Evolutionary conservation across 2,888 invertebrate genomes (phyloP), one percentile per base, ranked within the genome.

Genomic region (Ophion ventricosus): DNA sequence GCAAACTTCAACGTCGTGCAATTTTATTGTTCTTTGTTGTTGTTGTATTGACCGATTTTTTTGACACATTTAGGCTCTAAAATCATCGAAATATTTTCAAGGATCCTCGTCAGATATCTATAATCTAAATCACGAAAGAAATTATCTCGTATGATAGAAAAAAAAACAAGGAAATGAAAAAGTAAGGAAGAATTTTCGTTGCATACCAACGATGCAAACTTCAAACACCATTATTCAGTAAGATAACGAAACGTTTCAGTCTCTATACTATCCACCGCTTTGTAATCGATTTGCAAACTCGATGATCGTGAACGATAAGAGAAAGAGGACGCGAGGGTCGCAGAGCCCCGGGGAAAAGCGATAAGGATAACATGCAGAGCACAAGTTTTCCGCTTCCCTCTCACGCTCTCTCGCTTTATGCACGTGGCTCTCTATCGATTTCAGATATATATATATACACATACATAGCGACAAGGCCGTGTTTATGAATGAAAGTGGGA

Each of bases 401-500:
- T 14, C 4, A 1, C 17, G 10, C 11, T 11, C 43, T 8, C 10
- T 49, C 14, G 49, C 14, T 14, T 49, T 14, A 17, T 49, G 49
- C 14, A 17, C 17, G 14, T 49, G 49, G 49, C 8, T 35, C 8
- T 64, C 74, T 61, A 74, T 64, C 54, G 69, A 35, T 64, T 66
- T 59, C 64, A 11, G 43, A 57, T 35, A n/a, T 56, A 63, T 20
- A 43, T 29, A 26, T 10, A 54, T 54, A 59, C 20, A 25, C 10
- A 23, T 63, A 17, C 17, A 49, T 49, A 29, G 63, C 72, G 40
- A 74, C 67, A 54, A 29, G 57, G 61, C 10, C 43, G 80, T 74
- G 64, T 92, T 92, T 90, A 92, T 92, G 92, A 92, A 92, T 92
- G 91, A 88, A 82, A 88, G 88, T 85, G 88, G 91, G 88, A 90